These are phyloP conservation scores for Marasmarcha lunaedactyla DNA, from an alignment of 2,888 invertebrate genomes.

Conservation along the genomic window DNA sequence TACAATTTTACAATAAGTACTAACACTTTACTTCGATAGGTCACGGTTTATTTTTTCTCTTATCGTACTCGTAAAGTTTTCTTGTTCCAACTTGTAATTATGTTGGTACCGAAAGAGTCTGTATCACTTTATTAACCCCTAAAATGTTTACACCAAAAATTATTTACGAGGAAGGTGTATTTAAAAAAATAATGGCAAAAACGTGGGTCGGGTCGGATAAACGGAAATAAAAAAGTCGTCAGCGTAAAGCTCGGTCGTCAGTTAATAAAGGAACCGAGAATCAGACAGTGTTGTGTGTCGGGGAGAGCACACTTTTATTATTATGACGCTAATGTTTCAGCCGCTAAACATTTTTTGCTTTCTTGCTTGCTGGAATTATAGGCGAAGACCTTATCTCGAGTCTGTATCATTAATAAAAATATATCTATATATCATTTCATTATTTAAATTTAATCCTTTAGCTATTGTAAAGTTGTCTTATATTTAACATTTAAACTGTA, in stretches of 20 bases:
- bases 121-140: slow-evolving; percentile 34
- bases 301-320: slow-evolving; percentile 45
- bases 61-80: background rate
- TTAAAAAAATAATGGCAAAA: slow-evolving; percentile 16
- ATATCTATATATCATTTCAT: too few relatives aligned
- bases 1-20: background rate
- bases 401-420: too few relatives aligned
- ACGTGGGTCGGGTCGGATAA: slow-evolving; percentile 21
- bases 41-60: background rate
- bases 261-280: slow-evolving; percentile 54
- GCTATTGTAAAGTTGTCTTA: too few relatives aligned
- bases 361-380: background rate
- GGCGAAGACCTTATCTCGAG: too few relatives aligned
- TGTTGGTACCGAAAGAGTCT: slow-evolving; percentile 11
- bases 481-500: too few relatives aligned
- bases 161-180: slow-evolving; percentile 29
- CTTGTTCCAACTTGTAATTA: slow-evolving; percentile 1
- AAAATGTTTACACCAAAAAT: slow-evolving; percentile 44
- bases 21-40: background rate
- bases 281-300: slow-evolving; percentile 27
- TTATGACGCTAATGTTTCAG: slow-evolving; percentile 46
- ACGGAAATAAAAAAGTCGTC: slow-evolving; percentile 60
- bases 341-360: slow-evolving; percentile 25
- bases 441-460: too few relatives aligned
- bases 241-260: slow-evolving; percentile 44